These are phyloP conservation scores for Hymenochirus boettgeri DNA, from an alignment of 2,113 vertebrate species.

Conservation along the genomic window DNA sequence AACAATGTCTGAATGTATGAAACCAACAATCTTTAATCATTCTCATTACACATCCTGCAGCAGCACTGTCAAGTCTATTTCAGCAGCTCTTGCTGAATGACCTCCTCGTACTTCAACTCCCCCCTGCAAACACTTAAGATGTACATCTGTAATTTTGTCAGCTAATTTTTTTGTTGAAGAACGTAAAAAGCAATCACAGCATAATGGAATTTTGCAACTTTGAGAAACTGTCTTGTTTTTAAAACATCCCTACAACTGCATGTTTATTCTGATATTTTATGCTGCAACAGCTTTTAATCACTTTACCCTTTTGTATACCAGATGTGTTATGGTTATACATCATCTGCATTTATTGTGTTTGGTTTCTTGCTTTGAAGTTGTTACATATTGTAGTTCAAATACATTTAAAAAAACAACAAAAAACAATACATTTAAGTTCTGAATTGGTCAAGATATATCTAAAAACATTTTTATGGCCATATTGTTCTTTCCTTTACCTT, in stretches of 20 bases:
- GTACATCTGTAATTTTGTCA: slow-evolving; percentile 28
- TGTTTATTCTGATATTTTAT: not conserved
- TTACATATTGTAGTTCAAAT: too few relatives aligned
- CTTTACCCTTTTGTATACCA: not conserved
- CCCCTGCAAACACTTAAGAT: not conserved
- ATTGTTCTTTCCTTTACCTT: too few relatives aligned
- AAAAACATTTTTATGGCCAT: too few relatives aligned
- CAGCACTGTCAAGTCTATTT: not conserved
- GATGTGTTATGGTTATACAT: not conserved
- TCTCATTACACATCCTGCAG: not conserved
- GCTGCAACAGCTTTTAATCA: not conserved
- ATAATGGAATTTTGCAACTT: slow-evolving; percentile 6
- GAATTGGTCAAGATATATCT: too few relatives aligned
- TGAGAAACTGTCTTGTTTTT: slow-evolving; percentile 1
- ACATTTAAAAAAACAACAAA: too few relatives aligned
- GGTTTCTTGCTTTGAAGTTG: not conserved
- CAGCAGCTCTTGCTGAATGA: slow-evolving; percentile 1
- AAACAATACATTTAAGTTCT: too few relatives aligned
- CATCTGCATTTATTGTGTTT: not conserved
- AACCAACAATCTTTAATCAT: not conserved
- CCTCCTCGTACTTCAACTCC: not conserved
- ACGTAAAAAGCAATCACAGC: slow-evolving; percentile 8
- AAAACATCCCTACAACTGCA: slow-evolving; percentile 20
- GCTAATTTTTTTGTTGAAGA: slow-evolving; percentile 30
- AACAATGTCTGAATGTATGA: not conserved